Evolutionary conservation across 2,888 invertebrate genomes (phyloP).

Genomic region (Acleris sparsana): DNA sequence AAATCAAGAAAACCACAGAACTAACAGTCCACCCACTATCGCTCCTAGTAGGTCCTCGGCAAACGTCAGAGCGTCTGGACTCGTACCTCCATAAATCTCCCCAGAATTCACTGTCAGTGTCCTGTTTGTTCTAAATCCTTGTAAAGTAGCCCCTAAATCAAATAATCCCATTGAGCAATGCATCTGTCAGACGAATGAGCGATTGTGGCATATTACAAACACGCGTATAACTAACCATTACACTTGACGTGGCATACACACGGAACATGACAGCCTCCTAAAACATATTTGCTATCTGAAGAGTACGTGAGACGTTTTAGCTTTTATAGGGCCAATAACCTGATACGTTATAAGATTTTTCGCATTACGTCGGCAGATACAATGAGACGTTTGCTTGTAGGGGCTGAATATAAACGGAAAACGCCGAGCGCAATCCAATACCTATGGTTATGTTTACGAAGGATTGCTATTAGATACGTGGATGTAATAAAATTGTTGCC

Average conservation of each 20-base stretch:
- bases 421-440: constrained; percentile 19
- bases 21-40: constrained; percentile 2
- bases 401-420: constrained; percentile 27
- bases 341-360: constrained; percentile 29
- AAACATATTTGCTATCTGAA: constrained; percentile 32
- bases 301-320: constrained; percentile 30
- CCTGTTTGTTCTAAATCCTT: constrained; percentile 57
- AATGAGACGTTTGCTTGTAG: constrained; percentile 24
- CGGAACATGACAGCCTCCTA: constrained; percentile 8
- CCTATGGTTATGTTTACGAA: constrained; percentile 31
- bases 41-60: constrained; percentile 37
- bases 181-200: constrained; percentile 32
- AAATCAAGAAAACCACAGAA: constrained; percentile 33
- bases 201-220: constrained; percentile 30
- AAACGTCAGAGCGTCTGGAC: constrained; percentile 48
- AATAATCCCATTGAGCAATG: constrained; percentile 44
- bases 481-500: constrained; percentile 21
- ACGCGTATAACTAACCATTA: constrained; percentile 16
- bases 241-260: constrained; percentile 9
- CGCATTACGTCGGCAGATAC: constrained; percentile 23
- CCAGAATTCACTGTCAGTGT: constrained; percentile 53
- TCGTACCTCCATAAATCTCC: constrained; percentile 60
- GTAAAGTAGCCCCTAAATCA: constrained; percentile 50
- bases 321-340: constrained; percentile 35
- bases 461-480: constrained; percentile 31